Evolutionary conservation across 1,140 invertebrate species (phyloP).

Genomic region (Asbolus verrucosus): DNA sequence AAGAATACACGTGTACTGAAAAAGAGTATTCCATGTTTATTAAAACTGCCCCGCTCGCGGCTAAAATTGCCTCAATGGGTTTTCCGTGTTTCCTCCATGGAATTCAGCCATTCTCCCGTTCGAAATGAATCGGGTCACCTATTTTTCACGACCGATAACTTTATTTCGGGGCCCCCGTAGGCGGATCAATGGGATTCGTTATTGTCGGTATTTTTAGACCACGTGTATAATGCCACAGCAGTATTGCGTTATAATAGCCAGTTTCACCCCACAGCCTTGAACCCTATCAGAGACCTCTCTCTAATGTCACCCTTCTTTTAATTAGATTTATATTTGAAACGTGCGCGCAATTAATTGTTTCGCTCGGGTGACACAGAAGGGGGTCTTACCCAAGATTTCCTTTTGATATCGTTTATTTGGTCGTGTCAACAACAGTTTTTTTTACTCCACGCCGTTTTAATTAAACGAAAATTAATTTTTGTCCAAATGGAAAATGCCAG

Average conservation of each 20-base stretch:
- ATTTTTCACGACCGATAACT: conserved; percentile 21
- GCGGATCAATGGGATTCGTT: conserved; percentile 39
- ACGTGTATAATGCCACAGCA: background rate
- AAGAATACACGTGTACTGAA: too few species aligned
- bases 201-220: conserved; percentile 26
- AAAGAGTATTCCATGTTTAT: too few species aligned
- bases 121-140: conserved; percentile 20
- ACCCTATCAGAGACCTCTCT: background rate
- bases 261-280: conserved; percentile 18
- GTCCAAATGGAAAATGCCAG: conserved; percentile 1
- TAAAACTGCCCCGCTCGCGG: too few species aligned
- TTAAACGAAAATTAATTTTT: conserved; percentile 37
- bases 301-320: conserved; percentile 28
- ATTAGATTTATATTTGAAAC: conserved; percentile 31
- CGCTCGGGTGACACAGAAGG: conserved; percentile 18
- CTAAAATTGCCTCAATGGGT: too few species aligned
- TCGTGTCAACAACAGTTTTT: conserved; percentile 8
- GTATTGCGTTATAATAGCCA: background rate
- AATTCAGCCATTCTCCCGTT: too few species aligned
- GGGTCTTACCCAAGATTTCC: conserved; percentile 17
- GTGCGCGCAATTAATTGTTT: conserved; percentile 30
- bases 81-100: too few species aligned
- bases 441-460: conserved; percentile 8
- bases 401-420: conserved; percentile 36
- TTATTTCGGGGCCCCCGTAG: conserved; percentile 27